phyloP scores from a whole-genome alignment of 2,888 invertebrate genomes.

The Chalcosyrphus nemorum region DNA sequence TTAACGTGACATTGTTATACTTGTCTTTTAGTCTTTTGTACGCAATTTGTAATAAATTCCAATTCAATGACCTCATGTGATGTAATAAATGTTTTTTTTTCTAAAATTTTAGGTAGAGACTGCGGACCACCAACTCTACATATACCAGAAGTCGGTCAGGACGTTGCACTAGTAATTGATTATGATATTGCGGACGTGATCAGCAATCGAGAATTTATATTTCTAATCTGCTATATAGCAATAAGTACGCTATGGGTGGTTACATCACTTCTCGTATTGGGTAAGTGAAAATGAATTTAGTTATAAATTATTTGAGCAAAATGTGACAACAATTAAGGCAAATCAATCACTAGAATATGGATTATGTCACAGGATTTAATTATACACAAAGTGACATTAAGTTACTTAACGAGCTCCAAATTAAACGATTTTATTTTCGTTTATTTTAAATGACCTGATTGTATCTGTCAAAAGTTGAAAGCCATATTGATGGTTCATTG shows the following conservation, averaged over 20 bases:
- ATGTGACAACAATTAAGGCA: conserved; percentile 17
- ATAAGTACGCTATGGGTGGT: conserved; percentile 79
- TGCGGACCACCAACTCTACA: conserved; percentile 75
- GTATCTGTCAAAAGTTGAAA: background rate
- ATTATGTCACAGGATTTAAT: background rate
- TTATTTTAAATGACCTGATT: too few relatives aligned
- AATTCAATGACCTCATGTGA: conserved; percentile 2
- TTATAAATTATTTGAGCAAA: background rate
- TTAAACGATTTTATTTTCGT: too few relatives aligned
- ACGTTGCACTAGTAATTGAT: conserved; percentile 63
- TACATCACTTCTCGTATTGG: conserved; percentile 77
- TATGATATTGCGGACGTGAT: conserved; percentile 75
- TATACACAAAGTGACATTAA: background rate
- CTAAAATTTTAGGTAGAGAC: conserved; percentile 73
- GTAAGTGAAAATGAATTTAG: conserved; percentile 74
- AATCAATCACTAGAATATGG: conserved; percentile 1
- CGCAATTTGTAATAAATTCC: conserved; percentile 1
- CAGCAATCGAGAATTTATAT: conserved; percentile 77
- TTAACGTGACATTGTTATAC: background rate
- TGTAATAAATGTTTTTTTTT: background rate
- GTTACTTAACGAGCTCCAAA: background rate
- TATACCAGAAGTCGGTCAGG: background rate
- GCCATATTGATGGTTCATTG: too few relatives aligned
- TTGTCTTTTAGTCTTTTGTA: background rate
- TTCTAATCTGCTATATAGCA: conserved; percentile 77